These are phyloP conservation scores for Eupelmus urozonus DNA, from an alignment of 2,888 invertebrate genomes.

Conservation along the genomic window DNA sequence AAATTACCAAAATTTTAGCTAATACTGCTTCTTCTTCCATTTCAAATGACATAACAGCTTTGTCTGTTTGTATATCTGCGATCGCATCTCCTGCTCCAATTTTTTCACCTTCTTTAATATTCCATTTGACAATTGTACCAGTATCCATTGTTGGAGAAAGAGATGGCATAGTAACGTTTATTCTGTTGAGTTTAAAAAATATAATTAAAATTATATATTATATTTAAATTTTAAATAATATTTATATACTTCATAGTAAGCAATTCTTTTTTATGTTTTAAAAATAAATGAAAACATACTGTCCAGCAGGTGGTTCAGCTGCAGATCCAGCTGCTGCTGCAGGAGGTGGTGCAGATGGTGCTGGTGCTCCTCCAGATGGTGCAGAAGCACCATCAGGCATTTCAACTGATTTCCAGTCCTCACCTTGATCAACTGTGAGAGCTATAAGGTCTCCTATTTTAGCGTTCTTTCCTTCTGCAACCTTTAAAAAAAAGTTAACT, in stretches of 20 bases:
- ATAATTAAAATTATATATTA: conserved; percentile 16
- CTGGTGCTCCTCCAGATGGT: conserved; percentile 52
- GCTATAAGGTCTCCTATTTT: conserved; percentile 81
- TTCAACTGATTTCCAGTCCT: conserved; percentile 82
- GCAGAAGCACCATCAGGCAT: conserved; percentile 66
- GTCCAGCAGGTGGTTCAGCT: conserved; percentile 70
- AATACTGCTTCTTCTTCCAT: conserved; percentile 81
- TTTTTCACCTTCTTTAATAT: conserved; percentile 80
- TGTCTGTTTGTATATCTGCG: conserved; percentile 84
- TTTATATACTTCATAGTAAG: neutral
- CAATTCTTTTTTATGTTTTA: neutral
- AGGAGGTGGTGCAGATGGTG: conserved; percentile 52
- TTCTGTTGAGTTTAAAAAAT: conserved; percentile 61
- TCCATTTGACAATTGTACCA: conserved; percentile 81
- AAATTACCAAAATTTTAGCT: conserved; percentile 80
- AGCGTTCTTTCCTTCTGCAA: conserved; percentile 79
- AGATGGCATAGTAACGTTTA: conserved; percentile 80
- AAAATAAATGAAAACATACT: conserved; percentile 65
- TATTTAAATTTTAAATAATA: neutral
- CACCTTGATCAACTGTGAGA: conserved; percentile 81
- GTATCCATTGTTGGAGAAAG: conserved; percentile 83
- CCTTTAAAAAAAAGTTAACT: conserved; percentile 65
- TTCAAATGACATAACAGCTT: conserved; percentile 82
- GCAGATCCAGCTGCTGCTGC: conserved; percentile 46
- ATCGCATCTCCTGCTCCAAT: conserved; percentile 81